phyloP scores from a whole-genome alignment of 2,888 invertebrate species.

The Myopa testacea region DNA sequence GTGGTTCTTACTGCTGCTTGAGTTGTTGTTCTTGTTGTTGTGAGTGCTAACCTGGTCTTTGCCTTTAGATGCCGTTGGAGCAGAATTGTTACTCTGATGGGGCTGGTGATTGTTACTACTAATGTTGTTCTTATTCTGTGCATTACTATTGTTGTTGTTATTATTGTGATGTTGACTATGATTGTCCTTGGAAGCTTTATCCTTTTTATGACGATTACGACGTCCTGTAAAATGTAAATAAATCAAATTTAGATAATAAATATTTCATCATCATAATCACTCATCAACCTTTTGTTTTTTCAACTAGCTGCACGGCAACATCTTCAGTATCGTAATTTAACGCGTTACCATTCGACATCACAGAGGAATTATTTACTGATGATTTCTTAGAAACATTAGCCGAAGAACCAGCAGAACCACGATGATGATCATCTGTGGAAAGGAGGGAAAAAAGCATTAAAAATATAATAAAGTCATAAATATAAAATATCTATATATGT shows the following conservation, averaged over 20 bases:
- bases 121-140: conserved; percentile 44
- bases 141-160: conserved; percentile 47
- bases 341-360: conserved; percentile 60
- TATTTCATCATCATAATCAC: background rate
- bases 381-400: conserved; percentile 48
- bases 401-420: conserved; percentile 43
- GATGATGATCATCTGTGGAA: conserved; percentile 45
- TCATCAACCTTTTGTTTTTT: conserved; percentile 61
- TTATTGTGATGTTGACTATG: conserved; percentile 59
- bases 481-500: no score
- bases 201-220: conserved; percentile 67
- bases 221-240: conserved; percentile 55
- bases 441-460: background rate
- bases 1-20: conserved; percentile 41
- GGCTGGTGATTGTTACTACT: conserved; percentile 46
- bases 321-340: conserved; percentile 64
- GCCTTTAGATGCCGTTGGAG: background rate
- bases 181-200: conserved; percentile 67
- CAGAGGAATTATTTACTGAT: conserved; percentile 43
- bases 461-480: background rate
- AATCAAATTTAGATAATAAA: background rate
- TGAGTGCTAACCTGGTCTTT: conserved; percentile 42
- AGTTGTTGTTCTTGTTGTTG: conserved; percentile 50
- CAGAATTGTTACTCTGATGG: conserved; percentile 40
- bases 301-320: conserved; percentile 59